Evolutionary conservation across 2,888 invertebrate genomes (phyloP), one percentile per base, ranked within the genome.

Genomic region (Macrophya annulata): DNA sequence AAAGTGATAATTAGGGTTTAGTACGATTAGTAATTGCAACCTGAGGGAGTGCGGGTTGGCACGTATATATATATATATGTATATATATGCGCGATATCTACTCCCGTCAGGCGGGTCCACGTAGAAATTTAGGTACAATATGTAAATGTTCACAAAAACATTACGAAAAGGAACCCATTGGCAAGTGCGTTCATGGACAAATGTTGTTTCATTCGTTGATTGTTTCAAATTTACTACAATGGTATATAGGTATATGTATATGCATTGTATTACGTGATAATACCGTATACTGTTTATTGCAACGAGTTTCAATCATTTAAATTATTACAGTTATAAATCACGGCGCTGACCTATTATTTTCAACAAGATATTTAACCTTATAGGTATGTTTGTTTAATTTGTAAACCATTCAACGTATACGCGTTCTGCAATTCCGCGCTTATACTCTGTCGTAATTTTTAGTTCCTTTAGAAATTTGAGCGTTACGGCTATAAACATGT

Each of bases 1-100:
- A 43, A n/a, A 74, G 21, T 45, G n/a, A 74, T 74, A 43, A 45
- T 74, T 74, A 45, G 68, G 15, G 68, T 68, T 68, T 4, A 8
- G 15, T 62, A 25, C 62, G 62, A 25, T 62, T 62, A 62, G 62
- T 55, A 55, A 55, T 55, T 55, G 55, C 55, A 55, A n/a, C n/a
- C n/a, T 55, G 8, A n/a, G 17, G n/a, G 55, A 55, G n/a, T 55
- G 6, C n/a, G 55, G 55, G 55, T 4, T n/a, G 55, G 17, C n/a
- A 55, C 55, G 55, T 55, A 55, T n/a, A n/a, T 2, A 31, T 31
- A 31, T n/a, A n/a, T 55, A 55, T n/a, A n/a, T 2, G 3, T 31
- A 31, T 55, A 55, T n/a, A n/a, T 2, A 31, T 31, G 3, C 55
- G 55, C 55, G n/a, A 55, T 55, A 8, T 55, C n/a, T n/a, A n/a